Evolutionary conservation across 2,113 vertebrate species (phyloP), one percentile per base, ranked within the genome.

Genomic region (Chlorodrepanis virens): DNA sequence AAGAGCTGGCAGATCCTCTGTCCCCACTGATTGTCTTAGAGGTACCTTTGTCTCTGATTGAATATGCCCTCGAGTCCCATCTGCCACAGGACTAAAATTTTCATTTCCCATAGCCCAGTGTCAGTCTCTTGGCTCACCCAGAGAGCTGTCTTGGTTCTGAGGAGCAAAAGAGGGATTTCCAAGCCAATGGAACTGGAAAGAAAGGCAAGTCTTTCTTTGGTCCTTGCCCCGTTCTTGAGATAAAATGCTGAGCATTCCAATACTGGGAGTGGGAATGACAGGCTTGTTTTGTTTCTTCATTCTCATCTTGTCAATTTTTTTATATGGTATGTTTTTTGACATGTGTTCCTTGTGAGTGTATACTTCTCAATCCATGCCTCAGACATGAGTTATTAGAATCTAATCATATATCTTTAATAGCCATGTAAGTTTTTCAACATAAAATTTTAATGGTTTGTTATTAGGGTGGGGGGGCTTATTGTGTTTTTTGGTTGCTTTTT

Each of bases 51-150:
- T 25, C 29, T 2, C 24, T 53, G 25, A 7, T 17, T 47, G 21
- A 29, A 4, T 21, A 15, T 4, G 8, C 14, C 14, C 40, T 31
- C 0, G 0, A 54, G 45, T n/a, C 45, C 23, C 18, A 10, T 20
- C 23, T 35, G 20, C 47, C 29, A 13, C 8, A 60, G 39, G 9
- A 53, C 9, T 45, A 22, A 54, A 75, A 61, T 27, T 61, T 68
- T 82, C 4, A 29, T 60, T 61, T 68, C 9, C 6, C 17, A 6
- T 9, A 31, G 40, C 6, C 56, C 49, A 52, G 17, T 57, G 35
- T 14, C 21, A 44, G 11, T 16, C 11, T 64, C 15, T 54, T 84
- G 19, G 13, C 23, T 82, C 31, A 49, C 12, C 7, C n/a, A 57
- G 22, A 61, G 5, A 16, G 19, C 44, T 3, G 12, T 52, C 37